These are phyloP conservation scores for Apteryx owenii DNA, from an alignment of 2,113 vertebrate genomes.

Conservation along the genomic window DNA sequence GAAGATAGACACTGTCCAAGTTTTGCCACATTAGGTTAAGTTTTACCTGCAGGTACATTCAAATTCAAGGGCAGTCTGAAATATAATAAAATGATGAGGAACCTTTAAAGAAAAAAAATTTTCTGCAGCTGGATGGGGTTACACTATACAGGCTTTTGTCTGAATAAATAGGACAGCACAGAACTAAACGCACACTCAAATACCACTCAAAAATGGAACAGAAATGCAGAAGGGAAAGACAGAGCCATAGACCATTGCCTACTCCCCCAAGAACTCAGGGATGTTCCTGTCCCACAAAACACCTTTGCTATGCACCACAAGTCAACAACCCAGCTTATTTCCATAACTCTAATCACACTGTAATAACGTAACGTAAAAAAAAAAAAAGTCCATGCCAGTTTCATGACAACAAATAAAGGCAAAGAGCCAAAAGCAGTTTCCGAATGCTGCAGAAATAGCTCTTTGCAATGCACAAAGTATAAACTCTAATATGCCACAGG, in stretches of 20 bases:
- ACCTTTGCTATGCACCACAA: neutral
- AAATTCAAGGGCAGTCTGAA: neutral
- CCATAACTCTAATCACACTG: neutral
- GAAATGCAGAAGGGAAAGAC: neutral
- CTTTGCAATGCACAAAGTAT: conserved; percentile 36
- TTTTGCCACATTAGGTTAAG: neutral
- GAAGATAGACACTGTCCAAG: neutral
- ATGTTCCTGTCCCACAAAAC: neutral
- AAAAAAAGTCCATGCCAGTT: neutral
- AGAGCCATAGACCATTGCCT: neutral
- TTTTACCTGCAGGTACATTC: neutral
- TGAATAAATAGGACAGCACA: neutral
- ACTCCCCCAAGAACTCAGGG: neutral
- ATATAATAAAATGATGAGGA: neutral
- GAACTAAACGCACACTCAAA: neutral
- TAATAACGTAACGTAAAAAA: neutral
- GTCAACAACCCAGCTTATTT: neutral
- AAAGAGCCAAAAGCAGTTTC: conserved; percentile 32
- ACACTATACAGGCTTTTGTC: neutral
- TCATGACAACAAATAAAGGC: conserved; percentile 15
- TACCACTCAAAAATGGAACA: neutral
- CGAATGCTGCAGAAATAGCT: conserved; percentile 27
- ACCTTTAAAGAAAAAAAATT: neutral
- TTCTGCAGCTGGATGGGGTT: neutral
- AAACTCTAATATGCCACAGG: conserved; percentile 23